Evolutionary conservation across 2,888 invertebrate species (phyloP), one percentile per base, ranked within the genome.

Genomic region (Barypeithes pellucidus): DNA sequence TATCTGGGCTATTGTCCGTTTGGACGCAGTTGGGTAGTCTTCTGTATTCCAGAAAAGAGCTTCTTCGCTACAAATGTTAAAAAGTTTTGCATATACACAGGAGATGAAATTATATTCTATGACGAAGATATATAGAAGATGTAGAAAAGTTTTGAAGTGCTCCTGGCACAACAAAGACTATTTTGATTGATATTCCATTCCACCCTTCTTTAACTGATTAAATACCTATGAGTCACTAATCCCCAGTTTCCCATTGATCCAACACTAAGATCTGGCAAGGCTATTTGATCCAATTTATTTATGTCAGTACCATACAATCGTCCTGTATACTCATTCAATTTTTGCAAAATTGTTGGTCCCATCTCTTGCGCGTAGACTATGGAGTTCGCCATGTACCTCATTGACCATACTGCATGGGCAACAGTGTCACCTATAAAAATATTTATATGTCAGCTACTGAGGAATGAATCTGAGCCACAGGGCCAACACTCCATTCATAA

Each of bases 221-320:
- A 29, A 5, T 83, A 91, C 92, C 90, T 90, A 85, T 93, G 96
- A 7, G 93, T 95, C 4, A 95, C 89, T 16, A 96, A 87, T 9
- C 96, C 96, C 95, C 95, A 96, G 83, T 96, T 96, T 84, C 95
- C 95, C 95, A 96, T 95, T 61, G 95, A 95, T 54, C 94, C 94
- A 76, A 93, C 91, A 61, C 89, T 89, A 83, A 95, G 95, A 82
- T 95, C 94, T 0, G 94, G 92, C 71, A 96, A 88, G 1, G 94
- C 95, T 11, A 95, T 91, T 81, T 95, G 90, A 81, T 95, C 94
- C 84, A 95, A 88, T 83, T 95, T 95, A 0, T n/a, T 0, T 14
- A 67, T 16, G 0, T 18, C 39, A n/a, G 0, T 2, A 24, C 29
- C 20, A 16, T 75, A 39, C 39, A 39, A 39, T 11, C 39, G 39